Evolutionary conservation across 2,113 vertebrate species (phyloP).

Genomic region (Pomatostomus ruficeps): DNA sequence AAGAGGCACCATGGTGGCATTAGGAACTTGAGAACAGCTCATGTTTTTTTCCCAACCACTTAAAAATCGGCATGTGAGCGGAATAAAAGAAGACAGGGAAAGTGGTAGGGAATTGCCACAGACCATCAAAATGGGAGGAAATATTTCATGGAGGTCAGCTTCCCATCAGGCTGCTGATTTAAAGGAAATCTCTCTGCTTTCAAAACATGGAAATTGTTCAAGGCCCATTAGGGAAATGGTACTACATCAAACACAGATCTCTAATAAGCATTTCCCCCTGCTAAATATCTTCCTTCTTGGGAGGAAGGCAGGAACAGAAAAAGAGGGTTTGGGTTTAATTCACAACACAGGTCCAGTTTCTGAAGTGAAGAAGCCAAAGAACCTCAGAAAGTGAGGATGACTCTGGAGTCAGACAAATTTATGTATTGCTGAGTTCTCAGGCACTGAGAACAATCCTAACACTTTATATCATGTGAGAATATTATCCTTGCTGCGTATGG

Average conservation of each 20-base stretch:
- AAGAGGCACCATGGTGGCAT: not conserved
- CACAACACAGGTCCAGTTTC: not conserved
- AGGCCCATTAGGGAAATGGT: slow-evolving; percentile 42
- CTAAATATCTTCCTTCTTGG: not conserved
- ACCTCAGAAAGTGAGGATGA: not conserved
- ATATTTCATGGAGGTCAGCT: slow-evolving; percentile 22
- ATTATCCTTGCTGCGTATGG: not conserved
- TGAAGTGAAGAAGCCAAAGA: not conserved
- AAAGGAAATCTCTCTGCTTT: slow-evolving; percentile 17
- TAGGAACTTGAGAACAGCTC: not conserved
- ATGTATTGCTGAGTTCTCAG: not conserved
- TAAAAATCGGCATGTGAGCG: rapidly evolving
- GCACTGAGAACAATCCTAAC: not conserved
- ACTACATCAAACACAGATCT: slow-evolving; percentile 42
- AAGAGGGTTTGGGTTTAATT: not conserved
- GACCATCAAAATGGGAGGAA: not conserved
- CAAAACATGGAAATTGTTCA: slow-evolving; percentile 55
- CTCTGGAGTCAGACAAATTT: not conserved
- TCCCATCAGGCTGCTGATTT: slow-evolving; percentile 1
- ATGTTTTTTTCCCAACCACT: not conserved
- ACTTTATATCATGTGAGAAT: not conserved
- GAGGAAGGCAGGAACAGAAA: not conserved
- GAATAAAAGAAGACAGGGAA: not conserved
- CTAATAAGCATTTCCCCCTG: not conserved
- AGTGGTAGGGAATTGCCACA: not conserved